phyloP scores from a whole-genome alignment of 2,797 vertebrate genomes.

The Gouania willdenowi region DNA sequence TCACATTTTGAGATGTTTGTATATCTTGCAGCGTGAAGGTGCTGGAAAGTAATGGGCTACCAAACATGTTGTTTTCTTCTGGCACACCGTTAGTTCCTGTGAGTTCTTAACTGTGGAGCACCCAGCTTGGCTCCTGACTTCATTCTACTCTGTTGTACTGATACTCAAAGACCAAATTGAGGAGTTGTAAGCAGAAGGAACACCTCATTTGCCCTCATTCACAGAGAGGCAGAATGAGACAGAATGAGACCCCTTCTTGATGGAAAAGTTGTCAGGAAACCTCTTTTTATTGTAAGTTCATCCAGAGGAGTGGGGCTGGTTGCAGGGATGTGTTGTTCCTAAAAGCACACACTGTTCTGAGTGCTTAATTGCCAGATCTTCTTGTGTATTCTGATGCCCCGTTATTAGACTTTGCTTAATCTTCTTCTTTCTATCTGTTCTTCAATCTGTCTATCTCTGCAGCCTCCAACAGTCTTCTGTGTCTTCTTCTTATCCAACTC shows the following conservation, averaged over 20 bases:
- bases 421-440: conserved; percentile 21
- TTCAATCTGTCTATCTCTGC: conserved; percentile 25
- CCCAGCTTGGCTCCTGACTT: conserved; percentile 56
- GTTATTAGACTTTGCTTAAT: conserved; percentile 13
- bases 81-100: conserved; percentile 41
- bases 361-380: conserved; percentile 43
- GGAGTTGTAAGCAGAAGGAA: conserved; percentile 67
- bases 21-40: conserved; percentile 47
- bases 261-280: conserved; percentile 63
- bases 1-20: conserved; percentile 60
- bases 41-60: conserved; percentile 43
- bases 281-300: conserved; percentile 73
- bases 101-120: conserved; percentile 46
- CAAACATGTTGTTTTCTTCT: conserved; percentile 62
- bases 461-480: conserved; percentile 20
- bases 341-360: conserved; percentile 66
- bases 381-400: conserved; percentile 19
- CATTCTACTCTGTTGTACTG: conserved; percentile 54
- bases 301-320: conserved; percentile 50
- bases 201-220: conserved; percentile 61
- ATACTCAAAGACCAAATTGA: conserved; percentile 60
- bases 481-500: conserved; percentile 36
- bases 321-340: conserved; percentile 49
- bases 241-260: conserved; percentile 55
- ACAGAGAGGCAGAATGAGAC: conserved; percentile 3